Conservation (phyloP, 2,797 vertebrate genomes). For the Psittacula echo region DNA sequence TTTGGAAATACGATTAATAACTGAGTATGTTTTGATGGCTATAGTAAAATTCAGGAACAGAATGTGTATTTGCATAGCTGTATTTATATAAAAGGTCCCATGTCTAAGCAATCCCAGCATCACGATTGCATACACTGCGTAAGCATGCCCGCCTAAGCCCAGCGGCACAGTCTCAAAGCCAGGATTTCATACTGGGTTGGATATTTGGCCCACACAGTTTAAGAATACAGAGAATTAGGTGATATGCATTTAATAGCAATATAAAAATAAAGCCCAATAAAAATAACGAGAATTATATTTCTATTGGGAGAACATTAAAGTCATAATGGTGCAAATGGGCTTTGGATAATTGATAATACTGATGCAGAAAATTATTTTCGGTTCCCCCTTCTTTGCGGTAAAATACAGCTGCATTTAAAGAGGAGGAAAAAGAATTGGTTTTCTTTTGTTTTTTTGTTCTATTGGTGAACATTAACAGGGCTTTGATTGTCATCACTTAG, state of each 20-base stretch:
- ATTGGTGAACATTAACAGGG: neutral
- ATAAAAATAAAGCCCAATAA: conserved; percentile 68
- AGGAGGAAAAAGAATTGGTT: neutral
- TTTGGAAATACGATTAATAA: neutral
- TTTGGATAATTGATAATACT: conserved; percentile 69
- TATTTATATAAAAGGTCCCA: conserved; percentile 20
- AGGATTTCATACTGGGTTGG: conserved; percentile 16
- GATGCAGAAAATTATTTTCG: conserved; percentile 66
- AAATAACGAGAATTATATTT: conserved; percentile 70
- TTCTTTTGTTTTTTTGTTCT: neutral
- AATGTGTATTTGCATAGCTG: conserved; percentile 21
- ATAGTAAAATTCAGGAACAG: conserved; percentile 14
- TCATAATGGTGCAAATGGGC: conserved; percentile 61
- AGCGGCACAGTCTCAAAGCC: conserved; percentile 2
- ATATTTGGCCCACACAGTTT: conserved; percentile 54
- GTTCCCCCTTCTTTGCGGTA: conserved; percentile 54
- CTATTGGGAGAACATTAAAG: conserved; percentile 59
- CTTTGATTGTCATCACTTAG: neutral
- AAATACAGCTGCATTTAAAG: conserved; percentile 48
- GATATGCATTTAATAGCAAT: conserved; percentile 53
- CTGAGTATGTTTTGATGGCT: neutral
- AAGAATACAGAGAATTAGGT: conserved; percentile 54
- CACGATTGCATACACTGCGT: neutral
- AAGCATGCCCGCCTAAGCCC: neutral
- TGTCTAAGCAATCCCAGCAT: neutral